Evolutionary conservation across 2,888 invertebrate species (phyloP).

Genomic region (Xiphydria camelus): DNA sequence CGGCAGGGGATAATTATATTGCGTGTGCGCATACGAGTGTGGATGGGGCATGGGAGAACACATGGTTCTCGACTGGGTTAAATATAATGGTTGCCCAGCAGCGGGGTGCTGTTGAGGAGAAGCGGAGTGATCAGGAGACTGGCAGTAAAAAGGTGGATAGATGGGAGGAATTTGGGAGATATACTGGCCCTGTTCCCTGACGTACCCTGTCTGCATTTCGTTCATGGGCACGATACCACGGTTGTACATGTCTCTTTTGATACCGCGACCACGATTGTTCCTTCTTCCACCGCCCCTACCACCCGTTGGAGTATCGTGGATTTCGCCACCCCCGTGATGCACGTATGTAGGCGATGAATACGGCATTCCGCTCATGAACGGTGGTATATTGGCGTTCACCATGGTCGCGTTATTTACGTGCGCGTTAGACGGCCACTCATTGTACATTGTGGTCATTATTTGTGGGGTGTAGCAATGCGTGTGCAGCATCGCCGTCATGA

Average conservation of each 20-base stretch:
- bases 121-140: conserved; percentile 26
- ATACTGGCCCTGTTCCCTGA: conserved; percentile 39
- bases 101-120: conserved; percentile 39
- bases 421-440: background rate
- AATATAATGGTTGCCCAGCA: conserved; percentile 31
- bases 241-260: conserved; percentile 33
- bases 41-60: conserved; percentile 28
- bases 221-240: conserved; percentile 37
- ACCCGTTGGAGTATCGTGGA: conserved; percentile 13
- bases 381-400: conserved; percentile 71
- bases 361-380: conserved; percentile 59
- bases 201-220: conserved; percentile 40
- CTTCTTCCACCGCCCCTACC: conserved; percentile 36
- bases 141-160: conserved; percentile 25
- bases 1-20: conserved; percentile 48
- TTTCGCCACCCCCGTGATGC: conserved; percentile 21
- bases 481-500: conserved; percentile 15
- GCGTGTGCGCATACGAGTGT: conserved; percentile 31
- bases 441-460: conserved; percentile 26
- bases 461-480: conserved; percentile 29
- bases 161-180: conserved; percentile 30
- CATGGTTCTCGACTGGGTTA: conserved; percentile 18
- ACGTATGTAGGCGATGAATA: conserved; percentile 31
- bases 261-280: conserved; percentile 36
- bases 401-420: too few species aligned